Evolutionary conservation across 2,888 invertebrate species (phyloP).

Genomic region (Trachelus tabidus): DNA sequence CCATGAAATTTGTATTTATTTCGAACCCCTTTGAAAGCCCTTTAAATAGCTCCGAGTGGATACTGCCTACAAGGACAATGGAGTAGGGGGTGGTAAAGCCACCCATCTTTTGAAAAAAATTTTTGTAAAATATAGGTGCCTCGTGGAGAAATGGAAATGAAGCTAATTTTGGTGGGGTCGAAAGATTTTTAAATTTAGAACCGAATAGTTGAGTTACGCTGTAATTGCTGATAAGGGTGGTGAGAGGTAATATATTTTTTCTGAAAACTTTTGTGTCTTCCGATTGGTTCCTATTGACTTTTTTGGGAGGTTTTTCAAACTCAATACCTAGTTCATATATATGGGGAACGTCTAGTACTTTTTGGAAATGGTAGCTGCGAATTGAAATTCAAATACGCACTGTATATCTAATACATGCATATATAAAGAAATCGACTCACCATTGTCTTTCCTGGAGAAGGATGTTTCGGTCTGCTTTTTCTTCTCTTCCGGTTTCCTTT

Average conservation of each 20-base stretch:
- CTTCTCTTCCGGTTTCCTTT: not conserved
- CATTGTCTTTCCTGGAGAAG: not conserved
- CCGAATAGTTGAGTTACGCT: too few species aligned
- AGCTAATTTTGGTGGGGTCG: not conserved
- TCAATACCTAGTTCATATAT: not conserved
- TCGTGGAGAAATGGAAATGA: not conserved
- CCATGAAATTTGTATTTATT: conserved; percentile 43
- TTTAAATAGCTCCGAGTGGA: conserved; percentile 7
- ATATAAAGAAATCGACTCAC: not conserved
- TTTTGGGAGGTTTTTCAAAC: too few species aligned
- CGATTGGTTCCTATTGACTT: not conserved
- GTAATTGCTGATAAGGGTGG: too few species aligned
- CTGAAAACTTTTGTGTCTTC: not conserved
- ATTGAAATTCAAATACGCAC: not conserved
- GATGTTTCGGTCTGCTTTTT: not conserved
- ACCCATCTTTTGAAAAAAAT: too few species aligned
- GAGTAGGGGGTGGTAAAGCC: not conserved
- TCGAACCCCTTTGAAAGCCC: conserved; percentile 18
- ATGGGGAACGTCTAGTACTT: not conserved
- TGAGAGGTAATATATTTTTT: not conserved
- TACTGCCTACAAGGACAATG: not conserved
- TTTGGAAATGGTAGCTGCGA: not conserved
- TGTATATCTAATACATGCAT: not conserved
- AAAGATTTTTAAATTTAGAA: not conserved
- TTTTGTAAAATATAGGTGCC: not conserved